Evolutionary conservation across 2,888 invertebrate species (phyloP), one percentile per base, ranked within the genome.

Genomic region (Drosophila meridionalis): DNA sequence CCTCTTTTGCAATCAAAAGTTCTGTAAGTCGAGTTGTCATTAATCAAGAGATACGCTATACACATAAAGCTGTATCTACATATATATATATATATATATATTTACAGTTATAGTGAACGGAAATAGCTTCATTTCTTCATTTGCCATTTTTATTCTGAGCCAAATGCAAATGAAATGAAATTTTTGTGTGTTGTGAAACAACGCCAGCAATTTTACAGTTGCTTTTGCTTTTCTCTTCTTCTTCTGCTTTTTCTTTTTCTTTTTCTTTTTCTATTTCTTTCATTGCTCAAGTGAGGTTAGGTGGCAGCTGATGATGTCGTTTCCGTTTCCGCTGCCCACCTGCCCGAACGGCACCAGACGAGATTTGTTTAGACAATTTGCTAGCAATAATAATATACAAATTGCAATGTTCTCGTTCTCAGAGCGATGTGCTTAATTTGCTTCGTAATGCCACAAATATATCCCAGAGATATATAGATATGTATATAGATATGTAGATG

Each of bases 121-220:
- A 73, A 73, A 73, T 73, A 32, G 74, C 47, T 65, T 58, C 12
- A 50, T 62, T 71, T 70, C 71, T 71, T 48, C 45, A 70, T 60
- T 69, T 58, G 11, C 28, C 32, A 47, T 32, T 20, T 28, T 36
- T 32, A 50, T 43, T 40, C 32, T 50, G 48, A 38, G 61, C 55
- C 9, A n/a, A 72, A 86, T 83, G 83, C 84, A 83, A 87, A 87
- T 83, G 68, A 70, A 56, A 75, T 69, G 66, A 52, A 36, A 52
- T 36, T 36, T 36, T 52, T 34, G 34, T 34, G 52, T 34, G 52
- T 52, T 52, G 50, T 47, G 50, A 83, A 76, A 69, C 42, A 80
- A 20, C 45, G 68, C 48, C 53, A 73, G 65, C 69, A 58, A 60
- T 47, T 50, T 57, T 36, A 42, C 30, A 45, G 38, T 36, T 36